Conservation (phyloP, 2,797 vertebrate genomes). For the Hoplostethus atlanticus region DNA sequence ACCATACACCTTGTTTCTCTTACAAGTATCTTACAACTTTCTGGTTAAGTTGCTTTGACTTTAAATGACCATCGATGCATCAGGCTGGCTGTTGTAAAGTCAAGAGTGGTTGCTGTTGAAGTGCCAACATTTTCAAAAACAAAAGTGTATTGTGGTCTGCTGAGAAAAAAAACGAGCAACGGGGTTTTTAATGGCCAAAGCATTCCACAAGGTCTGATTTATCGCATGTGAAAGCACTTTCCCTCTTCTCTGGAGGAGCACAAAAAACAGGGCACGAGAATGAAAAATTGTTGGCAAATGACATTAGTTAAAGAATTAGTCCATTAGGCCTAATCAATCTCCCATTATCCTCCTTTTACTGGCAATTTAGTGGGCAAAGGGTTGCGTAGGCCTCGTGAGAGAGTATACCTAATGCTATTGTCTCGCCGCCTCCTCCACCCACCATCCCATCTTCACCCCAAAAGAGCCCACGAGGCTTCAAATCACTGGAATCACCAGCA, state of each 20-base stretch:
- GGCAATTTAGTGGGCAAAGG: conserved; percentile 77
- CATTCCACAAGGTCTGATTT: conserved; percentile 82
- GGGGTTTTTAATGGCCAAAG: conserved; percentile 51
- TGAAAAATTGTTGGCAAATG: conserved; percentile 77
- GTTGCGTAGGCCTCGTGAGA: conserved; percentile 69
- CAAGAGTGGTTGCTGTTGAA: conserved; percentile 40
- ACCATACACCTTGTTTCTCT: conserved; percentile 1
- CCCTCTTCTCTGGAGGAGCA: conserved; percentile 52
- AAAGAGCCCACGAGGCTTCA: conserved; percentile 60
- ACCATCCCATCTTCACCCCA: conserved; percentile 59
- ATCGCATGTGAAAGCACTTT: conserved; percentile 81
- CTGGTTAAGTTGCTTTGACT: conserved; percentile 39
- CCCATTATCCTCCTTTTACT: conserved; percentile 84
- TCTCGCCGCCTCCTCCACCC: conserved; percentile 53
- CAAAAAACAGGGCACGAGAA: conserved; percentile 12
- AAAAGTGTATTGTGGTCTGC: conserved; percentile 78
- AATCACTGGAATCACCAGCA: conserved; percentile 60
- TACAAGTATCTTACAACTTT: conserved; percentile 31
- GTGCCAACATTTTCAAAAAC: conserved; percentile 68
- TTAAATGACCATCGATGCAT: conserved; percentile 41
- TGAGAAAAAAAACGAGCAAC: conserved; percentile 47
- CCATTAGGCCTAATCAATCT: conserved; percentile 90
- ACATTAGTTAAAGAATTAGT: conserved; percentile 87
- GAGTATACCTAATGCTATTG: conserved; percentile 82
- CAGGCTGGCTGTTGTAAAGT: conserved; percentile 30